Conservation (phyloP, 2,113 vertebrate species). For the Oreochromis niloticus region DNA sequence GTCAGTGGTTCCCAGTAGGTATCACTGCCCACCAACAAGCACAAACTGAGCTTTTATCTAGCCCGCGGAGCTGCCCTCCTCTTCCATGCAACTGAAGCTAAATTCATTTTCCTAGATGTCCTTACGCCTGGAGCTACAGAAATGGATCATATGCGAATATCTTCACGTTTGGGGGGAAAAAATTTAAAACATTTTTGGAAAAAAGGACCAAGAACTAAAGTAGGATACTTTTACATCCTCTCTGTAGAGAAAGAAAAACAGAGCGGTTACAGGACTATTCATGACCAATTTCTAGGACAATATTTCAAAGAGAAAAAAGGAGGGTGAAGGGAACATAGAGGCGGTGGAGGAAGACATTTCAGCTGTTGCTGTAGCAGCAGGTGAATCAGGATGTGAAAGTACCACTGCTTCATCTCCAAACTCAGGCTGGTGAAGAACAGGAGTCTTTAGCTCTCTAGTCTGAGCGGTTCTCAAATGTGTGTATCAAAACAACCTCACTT, state of each 20-base stretch:
- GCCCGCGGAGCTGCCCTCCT: not conserved
- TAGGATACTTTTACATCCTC: not conserved
- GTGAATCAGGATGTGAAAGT: not conserved
- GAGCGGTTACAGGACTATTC: not conserved
- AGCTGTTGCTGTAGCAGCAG: not conserved
- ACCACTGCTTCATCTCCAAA: not conserved
- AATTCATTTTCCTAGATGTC: not conserved
- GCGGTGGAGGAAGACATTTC: not conserved
- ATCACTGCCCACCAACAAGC: not conserved
- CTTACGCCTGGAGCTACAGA: not conserved
- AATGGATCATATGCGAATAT: not conserved
- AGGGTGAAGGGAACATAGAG: not conserved
- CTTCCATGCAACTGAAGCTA: not conserved
- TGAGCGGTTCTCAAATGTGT: not conserved
- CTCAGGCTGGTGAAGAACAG: not conserved
- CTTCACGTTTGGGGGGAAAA: not conserved
- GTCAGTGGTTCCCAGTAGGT: not conserved
- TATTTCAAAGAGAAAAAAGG: not conserved
- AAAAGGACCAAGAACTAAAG: not conserved
- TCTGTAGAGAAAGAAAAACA: not conserved
- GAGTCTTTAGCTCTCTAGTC: not conserved
- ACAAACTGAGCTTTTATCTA: not conserved
- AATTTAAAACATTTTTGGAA: not conserved
- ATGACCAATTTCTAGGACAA: not conserved
- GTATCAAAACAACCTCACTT: not conserved